Evolutionary conservation across 2,888 invertebrate genomes (phyloP), one percentile per base, ranked within the genome.

Genomic region (Platerodrilus igneus): DNA sequence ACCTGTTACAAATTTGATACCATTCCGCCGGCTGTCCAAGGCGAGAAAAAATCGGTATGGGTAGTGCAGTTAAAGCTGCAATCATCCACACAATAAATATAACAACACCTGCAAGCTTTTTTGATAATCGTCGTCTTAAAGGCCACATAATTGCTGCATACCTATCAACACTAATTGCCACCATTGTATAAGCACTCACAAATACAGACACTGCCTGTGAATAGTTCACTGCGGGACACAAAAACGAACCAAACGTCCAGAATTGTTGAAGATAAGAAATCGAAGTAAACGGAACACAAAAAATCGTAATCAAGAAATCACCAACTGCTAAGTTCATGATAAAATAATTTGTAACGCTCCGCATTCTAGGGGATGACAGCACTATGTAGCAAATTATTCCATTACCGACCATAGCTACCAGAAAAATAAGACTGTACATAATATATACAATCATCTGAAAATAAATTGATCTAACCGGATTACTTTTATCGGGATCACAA

Each of bases 101-200:
- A 25, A 84, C 78, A 38, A 79, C 61, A 43, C 80, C 78, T 0
- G 86, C 84, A 9, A 76, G 75, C 19, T 75, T 76, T 59, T 85
- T 86, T 13, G 86, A 83, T 59, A 91, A 76, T 22, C 90, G 74
- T 1, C 89, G 90, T 51, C 81, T 76, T 35, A 94, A 65, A 0
- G 93, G 93, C 72, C 87, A 84, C 78, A 92, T 83, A 45, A 94
- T 92, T 32, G 89, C 90, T 65, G 89, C 81, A 60, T 89, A 94
- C 10, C 92, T 78, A 69, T 94, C 93, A 36, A 90, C 78, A 51
- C 91, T 90, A 61, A 94, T 90, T 20, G 91, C 91, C 17, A 94
- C 82, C 55, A 94, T 67, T 0, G 93, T 93, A 64, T 92, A 93
- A 2, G 92, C 89, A 60, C 88, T 88, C 41, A 92, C 86, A 50